phyloP scores from a whole-genome alignment of 1,140 invertebrate genomes.

The Bombus huntii region DNA sequence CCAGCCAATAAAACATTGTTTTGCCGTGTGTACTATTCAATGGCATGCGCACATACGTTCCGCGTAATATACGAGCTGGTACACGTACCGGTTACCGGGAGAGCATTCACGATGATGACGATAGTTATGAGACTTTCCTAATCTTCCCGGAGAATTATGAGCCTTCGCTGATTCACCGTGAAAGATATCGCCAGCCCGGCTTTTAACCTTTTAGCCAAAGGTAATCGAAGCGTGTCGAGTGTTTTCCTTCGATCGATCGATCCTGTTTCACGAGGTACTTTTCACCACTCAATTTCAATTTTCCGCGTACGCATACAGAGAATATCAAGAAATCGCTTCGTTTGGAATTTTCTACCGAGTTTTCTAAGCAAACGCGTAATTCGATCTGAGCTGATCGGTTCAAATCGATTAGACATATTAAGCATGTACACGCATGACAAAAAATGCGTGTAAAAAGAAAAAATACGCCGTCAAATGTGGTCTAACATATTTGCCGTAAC shows the following conservation, averaged over 20 bases:
- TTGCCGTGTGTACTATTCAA: constrained; percentile 32
- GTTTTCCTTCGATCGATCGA: constrained; percentile 15
- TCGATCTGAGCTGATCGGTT: neutral
- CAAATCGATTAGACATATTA: neutral
- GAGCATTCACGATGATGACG: constrained; percentile 37
- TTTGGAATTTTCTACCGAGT: neutral
- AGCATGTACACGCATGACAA: neutral
- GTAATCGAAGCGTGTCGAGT: constrained; percentile 19
- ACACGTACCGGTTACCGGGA: constrained; percentile 3
- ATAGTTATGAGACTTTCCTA: constrained; percentile 53
- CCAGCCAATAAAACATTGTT: constrained; percentile 47
- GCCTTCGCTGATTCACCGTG: constrained; percentile 21
- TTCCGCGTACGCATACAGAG: no score
- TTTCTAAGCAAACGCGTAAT: neutral
- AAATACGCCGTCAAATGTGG: neutral
- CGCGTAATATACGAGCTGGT: constrained; percentile 28
- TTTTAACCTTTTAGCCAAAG: constrained; percentile 34
- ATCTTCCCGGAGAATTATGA: constrained; percentile 47
- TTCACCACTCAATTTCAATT: neutral
- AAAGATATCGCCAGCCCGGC: constrained; percentile 1
- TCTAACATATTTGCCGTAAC: neutral
- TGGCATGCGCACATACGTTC: constrained; percentile 27
- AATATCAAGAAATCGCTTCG: no score
- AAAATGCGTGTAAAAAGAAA: neutral
- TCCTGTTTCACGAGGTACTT: constrained; percentile 4